A percentile compares a stretch with the other conserved stretches of the same genome.
Conservation (phyloP, 2,888 invertebrate genomes). For the Molorchus minor region DNA sequence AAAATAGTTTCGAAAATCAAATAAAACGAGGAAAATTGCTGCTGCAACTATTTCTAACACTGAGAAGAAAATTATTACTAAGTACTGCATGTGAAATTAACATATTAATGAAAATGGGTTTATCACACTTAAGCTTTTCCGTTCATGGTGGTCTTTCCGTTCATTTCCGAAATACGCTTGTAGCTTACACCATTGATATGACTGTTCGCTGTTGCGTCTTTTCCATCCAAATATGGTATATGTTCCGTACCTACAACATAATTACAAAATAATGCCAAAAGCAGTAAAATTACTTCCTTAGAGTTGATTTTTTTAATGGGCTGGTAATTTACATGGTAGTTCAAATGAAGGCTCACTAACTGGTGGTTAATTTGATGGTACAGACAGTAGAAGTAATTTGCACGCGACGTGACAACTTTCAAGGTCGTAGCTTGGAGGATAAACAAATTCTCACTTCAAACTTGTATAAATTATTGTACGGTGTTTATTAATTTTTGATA, state of each 20-base stretch:
- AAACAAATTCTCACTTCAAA: too few species aligned
- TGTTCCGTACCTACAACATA: slow-evolving; percentile 25
- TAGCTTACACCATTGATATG: slow-evolving; percentile 36
- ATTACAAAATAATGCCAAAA: too few species aligned
- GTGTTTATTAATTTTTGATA: too few species aligned
- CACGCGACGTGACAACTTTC: too few species aligned
- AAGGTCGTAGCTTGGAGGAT: too few species aligned
- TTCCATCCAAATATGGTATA: slow-evolving; percentile 8
- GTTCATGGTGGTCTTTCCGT: slow-evolving; percentile 43
- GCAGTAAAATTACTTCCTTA: too few species aligned
- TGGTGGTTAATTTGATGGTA: too few species aligned
- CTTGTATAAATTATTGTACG: too few species aligned
- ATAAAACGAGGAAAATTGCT: slow-evolving; percentile 11
- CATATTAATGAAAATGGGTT: slow-evolving; percentile 23
- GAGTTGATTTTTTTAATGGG: too few species aligned
- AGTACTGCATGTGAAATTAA: slow-evolving; percentile 20
- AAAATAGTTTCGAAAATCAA: slow-evolving; percentile 1
- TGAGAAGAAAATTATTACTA: slow-evolving; percentile 28
- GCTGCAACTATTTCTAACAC: slow-evolving; percentile 11
- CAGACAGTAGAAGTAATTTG: too few species aligned
- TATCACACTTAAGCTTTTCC: slow-evolving; percentile 45
- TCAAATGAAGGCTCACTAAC: too few species aligned
- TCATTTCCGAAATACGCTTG: slow-evolving; percentile 41
- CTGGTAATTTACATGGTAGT: too few species aligned
- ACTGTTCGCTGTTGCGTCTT: slow-evolving; percentile 17